Evolutionary conservation across 2,888 invertebrate species (phyloP), one percentile per base, ranked within the genome.

Genomic region (Antitype chi): DNA sequence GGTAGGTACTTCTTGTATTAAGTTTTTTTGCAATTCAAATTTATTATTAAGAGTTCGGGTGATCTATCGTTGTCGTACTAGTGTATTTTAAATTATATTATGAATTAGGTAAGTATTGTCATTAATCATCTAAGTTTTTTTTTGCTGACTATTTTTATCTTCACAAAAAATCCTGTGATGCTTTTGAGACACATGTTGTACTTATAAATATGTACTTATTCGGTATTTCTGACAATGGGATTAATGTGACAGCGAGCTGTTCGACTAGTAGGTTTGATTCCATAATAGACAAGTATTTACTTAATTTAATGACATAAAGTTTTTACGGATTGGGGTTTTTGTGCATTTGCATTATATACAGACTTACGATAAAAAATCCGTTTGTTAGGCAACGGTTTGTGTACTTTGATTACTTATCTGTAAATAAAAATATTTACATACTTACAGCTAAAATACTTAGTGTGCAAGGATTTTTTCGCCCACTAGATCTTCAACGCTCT

Each of bases 111-210:
- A 66, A 66, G 69, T 69, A n/a, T 28, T 62, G 17, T 70, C 66
- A 82, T 80, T 60, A 55, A 82, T 80, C 83, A 76, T 76, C 20
- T 32, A 63, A 6, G n/a, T 47, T 23, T 75, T 52, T 69, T 52
- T 60, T 38, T 15, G 3, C 0, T 2, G 9, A 1, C 7, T 47
- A 9, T 55, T 53, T 66, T 43, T 28, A 23, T 2, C 9, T 8
- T 2, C 0, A 15, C 23, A 64, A 66, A 79, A 64, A 64, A 49
- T 15, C 28, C 15, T 69, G 47, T 13, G 25, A 8, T 76, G 52
- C 8, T 63, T 28, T 43, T 47, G n/a, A 25, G 38, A 17, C 70
- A 63, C 8, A 49, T 52, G 63, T 52, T 6, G 1, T 11, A 9
- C 15, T 70, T 13, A 43, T 47, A 15, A 38, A 47, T 70, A 63